Evolutionary conservation across 64 coral and sea anemone genomes (phyloP).

Genomic region (Porites lutea): DNA sequence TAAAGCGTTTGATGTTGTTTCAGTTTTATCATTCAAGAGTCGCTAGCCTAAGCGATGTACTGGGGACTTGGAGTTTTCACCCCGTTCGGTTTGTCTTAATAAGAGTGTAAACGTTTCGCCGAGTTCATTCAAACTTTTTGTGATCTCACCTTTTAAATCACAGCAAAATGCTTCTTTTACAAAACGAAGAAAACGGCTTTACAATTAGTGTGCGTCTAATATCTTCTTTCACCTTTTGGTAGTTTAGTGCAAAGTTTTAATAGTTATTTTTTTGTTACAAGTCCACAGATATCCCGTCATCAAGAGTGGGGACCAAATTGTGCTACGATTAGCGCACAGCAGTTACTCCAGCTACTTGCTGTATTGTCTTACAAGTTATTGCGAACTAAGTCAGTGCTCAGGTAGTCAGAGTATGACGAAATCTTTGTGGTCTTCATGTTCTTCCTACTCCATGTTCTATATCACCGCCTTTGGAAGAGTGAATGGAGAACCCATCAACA

Average conservation of each 20-base stretch:
- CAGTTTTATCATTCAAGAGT: no score
- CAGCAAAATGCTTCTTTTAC: no score
- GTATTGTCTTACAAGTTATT: neutral
- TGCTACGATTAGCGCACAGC: neutral
- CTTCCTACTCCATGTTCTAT: neutral
- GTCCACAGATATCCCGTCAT: constrained; percentile 15
- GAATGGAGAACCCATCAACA: constrained; percentile 9
- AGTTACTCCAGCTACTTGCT: neutral
- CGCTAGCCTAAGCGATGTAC: no score
- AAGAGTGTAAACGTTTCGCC: no score
- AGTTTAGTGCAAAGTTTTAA: no score
- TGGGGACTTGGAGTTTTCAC: neutral
- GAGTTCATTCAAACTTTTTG: no score
- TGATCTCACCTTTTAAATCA: no score
- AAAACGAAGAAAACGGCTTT: no score
- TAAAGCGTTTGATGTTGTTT: no score
- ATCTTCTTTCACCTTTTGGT: no score
- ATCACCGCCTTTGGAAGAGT: neutral
- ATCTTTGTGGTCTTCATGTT: neutral
- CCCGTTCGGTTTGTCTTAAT: no score
- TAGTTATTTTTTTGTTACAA: neutral
- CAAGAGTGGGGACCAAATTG: constrained; percentile 5
- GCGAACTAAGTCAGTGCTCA: neutral
- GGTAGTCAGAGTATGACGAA: neutral
- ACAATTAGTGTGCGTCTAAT: no score